Conservation (phyloP, 2,888 invertebrate genomes). For the Gymnosoma rotundatum region DNA sequence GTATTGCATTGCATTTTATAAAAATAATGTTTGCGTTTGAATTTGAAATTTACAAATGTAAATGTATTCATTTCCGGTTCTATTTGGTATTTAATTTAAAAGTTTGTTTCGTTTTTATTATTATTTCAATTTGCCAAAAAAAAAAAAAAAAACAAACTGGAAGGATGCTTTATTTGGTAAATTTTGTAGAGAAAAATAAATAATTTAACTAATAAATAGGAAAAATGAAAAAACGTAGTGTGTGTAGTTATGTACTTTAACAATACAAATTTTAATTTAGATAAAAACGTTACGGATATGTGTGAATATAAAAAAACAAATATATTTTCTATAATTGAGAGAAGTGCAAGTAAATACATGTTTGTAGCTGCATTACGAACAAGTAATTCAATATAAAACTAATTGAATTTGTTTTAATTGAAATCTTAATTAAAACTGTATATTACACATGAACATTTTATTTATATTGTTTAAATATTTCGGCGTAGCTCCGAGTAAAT, state of each 20-base stretch:
- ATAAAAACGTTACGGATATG: not conserved
- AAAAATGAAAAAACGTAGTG: not conserved
- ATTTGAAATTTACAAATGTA: constrained; percentile 63
- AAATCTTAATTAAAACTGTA: constrained; percentile 14
- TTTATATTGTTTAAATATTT: not conserved
- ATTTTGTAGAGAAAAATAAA: constrained; percentile 32
- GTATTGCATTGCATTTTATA: constrained; percentile 39
- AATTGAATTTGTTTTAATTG: constrained; percentile 36
- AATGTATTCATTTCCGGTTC: constrained; percentile 63
- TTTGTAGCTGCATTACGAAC: not conserved
- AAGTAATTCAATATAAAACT: constrained; percentile 1
- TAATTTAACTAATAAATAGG: constrained; percentile 30
- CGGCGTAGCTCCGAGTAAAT: too few species aligned
- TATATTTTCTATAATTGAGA: too few species aligned
- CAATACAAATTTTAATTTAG: not conserved
- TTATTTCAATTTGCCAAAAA: constrained; percentile 20
- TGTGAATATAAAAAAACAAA: too few species aligned
- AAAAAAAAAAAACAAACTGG: constrained; percentile 8
- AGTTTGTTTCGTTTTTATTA: constrained; percentile 24
- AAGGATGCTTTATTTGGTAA: constrained; percentile 11
- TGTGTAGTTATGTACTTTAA: not conserved
- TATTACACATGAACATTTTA: constrained; percentile 1
- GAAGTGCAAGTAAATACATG: not conserved
- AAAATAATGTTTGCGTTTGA: constrained; percentile 46
- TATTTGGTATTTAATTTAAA: constrained; percentile 55